These are phyloP conservation scores for Limulus polyphemus DNA, from an alignment of 2,888 invertebrate species.

Conservation along the genomic window DNA sequence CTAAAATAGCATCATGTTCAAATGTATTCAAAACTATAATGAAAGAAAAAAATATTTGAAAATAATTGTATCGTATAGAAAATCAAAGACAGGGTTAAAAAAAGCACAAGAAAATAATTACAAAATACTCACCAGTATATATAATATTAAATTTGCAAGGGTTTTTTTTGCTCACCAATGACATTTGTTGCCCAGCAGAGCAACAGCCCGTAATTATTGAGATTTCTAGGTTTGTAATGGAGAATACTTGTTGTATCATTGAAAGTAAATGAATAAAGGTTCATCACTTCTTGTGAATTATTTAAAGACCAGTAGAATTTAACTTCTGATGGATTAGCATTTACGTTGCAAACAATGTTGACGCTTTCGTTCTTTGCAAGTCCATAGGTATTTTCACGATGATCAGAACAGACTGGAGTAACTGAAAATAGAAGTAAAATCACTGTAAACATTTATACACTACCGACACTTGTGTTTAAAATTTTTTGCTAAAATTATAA, in stretches of 20 bases:
- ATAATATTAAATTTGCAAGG: constrained; percentile 85
- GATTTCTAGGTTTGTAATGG: constrained; percentile 75
- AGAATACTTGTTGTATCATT: constrained; percentile 66
- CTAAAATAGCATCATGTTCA: no score
- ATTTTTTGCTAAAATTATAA: no score
- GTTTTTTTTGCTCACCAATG: constrained; percentile 71
- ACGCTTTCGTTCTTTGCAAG: constrained; percentile 69
- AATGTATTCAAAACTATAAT: no score
- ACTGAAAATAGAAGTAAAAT: constrained; percentile 49
- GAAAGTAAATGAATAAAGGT: constrained; percentile 42
- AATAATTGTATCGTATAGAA: no score
- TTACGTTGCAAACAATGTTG: constrained; percentile 23
- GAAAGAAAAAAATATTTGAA: no score
- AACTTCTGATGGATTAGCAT: constrained; percentile 23
- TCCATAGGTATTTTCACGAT: constrained; percentile 71
- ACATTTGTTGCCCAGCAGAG: constrained; percentile 68
- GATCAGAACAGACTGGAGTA: constrained; percentile 71
- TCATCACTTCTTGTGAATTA: constrained; percentile 15
- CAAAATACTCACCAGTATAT: constrained; percentile 55
- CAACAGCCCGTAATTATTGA: constrained; percentile 78
- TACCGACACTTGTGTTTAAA: no score
- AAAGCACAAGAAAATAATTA: neutral
- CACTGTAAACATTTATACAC: no score
- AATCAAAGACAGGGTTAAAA: no score
- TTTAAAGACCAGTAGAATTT: constrained; percentile 23